Conservation (phyloP, 2,888 invertebrate species). For the Sylvicola cinctus region DNA sequence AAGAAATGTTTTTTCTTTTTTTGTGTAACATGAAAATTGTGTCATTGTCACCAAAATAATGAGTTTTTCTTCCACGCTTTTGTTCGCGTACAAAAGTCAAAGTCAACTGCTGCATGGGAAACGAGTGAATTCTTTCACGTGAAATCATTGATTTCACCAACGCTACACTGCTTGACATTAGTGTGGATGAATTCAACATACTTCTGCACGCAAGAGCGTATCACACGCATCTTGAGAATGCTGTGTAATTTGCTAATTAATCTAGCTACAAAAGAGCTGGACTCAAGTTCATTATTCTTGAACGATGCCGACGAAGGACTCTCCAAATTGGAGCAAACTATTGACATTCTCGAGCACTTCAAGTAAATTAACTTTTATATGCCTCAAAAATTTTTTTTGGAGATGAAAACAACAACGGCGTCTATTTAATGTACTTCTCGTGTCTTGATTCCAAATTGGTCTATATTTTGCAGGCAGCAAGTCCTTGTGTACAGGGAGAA, state of each 20-base stretch:
- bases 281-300: slow-evolving; percentile 65
- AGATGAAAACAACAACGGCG: too few species aligned
- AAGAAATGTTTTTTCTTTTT: too few species aligned
- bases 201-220: slow-evolving; percentile 41
- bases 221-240: slow-evolving; percentile 53
- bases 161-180: slow-evolving; percentile 62
- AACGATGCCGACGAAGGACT: slow-evolving; percentile 61
- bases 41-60: too few species aligned
- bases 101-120: slow-evolving; percentile 33
- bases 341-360: slow-evolving; percentile 11
- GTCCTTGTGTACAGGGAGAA: slow-evolving; percentile 20
- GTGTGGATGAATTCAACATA: slow-evolving; percentile 72
- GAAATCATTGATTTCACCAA: slow-evolving; percentile 34
- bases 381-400: slow-evolving; percentile 42
- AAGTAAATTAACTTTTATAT: slow-evolving; percentile 26
- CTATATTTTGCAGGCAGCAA: neutral
- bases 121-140: slow-evolving; percentile 44
- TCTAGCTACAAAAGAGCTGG: slow-evolving; percentile 48
- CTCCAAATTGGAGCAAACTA: slow-evolving; percentile 32
- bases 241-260: slow-evolving; percentile 64
- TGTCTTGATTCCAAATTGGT: slow-evolving; percentile 17
- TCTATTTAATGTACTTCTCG: too few species aligned
- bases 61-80: neutral
- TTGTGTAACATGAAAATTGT: too few species aligned
- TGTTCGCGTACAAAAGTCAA: neutral